Evolutionary conservation across 2,888 invertebrate species (phyloP).

Genomic region (Tubulanus polymorphus): DNA sequence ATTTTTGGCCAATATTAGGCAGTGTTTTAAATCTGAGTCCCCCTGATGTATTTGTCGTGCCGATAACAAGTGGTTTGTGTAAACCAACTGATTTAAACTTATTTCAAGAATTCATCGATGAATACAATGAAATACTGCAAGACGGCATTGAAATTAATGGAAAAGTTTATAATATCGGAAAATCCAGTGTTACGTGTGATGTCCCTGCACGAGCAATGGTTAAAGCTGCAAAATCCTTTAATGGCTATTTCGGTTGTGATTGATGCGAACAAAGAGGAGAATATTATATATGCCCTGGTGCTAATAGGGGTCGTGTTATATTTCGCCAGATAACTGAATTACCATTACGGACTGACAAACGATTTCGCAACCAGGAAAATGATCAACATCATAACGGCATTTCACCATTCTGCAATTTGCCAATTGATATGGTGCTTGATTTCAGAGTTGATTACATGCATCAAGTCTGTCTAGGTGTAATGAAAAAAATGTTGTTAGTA

Average conservation of each 20-base stretch:
- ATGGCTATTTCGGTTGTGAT: slow-evolving; percentile 14
- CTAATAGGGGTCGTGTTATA: no score
- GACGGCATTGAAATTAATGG: no score
- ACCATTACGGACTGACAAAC: not conserved
- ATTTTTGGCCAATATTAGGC: slow-evolving; percentile 16
- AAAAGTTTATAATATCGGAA: no score
- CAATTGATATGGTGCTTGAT: slow-evolving; percentile 7
- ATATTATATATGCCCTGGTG: no score
- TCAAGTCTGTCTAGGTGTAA: slow-evolving; percentile 36
- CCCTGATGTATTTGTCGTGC: slow-evolving; percentile 8
- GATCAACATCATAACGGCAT: slow-evolving; percentile 10
- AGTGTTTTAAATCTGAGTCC: no score
- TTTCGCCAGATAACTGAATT: no score
- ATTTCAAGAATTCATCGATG: slow-evolving; percentile 11
- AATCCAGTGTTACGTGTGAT: slow-evolving; percentile 22
- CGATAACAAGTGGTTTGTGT: slow-evolving; percentile 8
- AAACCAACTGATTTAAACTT: slow-evolving; percentile 11
- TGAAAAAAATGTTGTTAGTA: slow-evolving; percentile 29
- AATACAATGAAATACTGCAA: no score
- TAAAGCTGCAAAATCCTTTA: slow-evolving; percentile 13
- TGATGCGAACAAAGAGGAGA: no score
- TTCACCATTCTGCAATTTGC: slow-evolving; percentile 14
- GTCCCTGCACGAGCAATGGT: slow-evolving; percentile 17
- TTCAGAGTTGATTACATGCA: slow-evolving; percentile 32
- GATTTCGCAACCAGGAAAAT: slow-evolving; percentile 4